Base-by-base conservation (phyloP, 2,888 invertebrate species). In the Dolomedes plantarius region DNA sequence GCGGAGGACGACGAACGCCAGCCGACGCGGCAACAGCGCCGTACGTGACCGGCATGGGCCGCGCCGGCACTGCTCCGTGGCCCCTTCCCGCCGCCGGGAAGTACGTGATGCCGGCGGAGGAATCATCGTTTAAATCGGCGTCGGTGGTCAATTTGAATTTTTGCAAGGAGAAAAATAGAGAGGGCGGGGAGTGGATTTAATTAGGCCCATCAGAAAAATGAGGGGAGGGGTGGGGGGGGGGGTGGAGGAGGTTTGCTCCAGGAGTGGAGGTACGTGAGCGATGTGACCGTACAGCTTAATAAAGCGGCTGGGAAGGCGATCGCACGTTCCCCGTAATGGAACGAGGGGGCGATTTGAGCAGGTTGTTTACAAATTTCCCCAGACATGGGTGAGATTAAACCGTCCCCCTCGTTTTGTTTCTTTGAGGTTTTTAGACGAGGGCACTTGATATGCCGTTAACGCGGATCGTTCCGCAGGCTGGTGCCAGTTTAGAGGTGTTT, bases 121-220 rank as follows among this genome's bases (percentile, higher is more conserved):
- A n/a, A 36, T 6, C 7, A 3, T 16, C n/a, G 3, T 56, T 23
- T n/a, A 56, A 56, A 56, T 56, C 67, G 67, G 67, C 32, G 67
- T 32, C 7, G 32, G 32, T 9, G 67, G 67, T 19, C 56, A 23
- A 56, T 32, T 32, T 67, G 67, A 65, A 65, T 65, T 65, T 62
- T 27, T 7, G n/a, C 6, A 1, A 1, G 65, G 36, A n/a, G 28
- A 41, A 16, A 64, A 64, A 36, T 31, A 67, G 67, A n/a, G n/a
- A 41, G 11, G 23, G 23, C 11, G 39, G 23, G n/a, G 41, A 29
- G 16, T 1, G 32, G 46, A 77, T 77, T 77, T 77, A 77, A 77
- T 77, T 77, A 77, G 32, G 23, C 68, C 76, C 50, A 77, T 77
- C 76, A 46, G 9, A 68, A 19, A 50, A 72, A 72, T 56, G 56